phyloP scores from a whole-genome alignment of 2,888 invertebrate species.

The Lepas anatifera region DNA sequence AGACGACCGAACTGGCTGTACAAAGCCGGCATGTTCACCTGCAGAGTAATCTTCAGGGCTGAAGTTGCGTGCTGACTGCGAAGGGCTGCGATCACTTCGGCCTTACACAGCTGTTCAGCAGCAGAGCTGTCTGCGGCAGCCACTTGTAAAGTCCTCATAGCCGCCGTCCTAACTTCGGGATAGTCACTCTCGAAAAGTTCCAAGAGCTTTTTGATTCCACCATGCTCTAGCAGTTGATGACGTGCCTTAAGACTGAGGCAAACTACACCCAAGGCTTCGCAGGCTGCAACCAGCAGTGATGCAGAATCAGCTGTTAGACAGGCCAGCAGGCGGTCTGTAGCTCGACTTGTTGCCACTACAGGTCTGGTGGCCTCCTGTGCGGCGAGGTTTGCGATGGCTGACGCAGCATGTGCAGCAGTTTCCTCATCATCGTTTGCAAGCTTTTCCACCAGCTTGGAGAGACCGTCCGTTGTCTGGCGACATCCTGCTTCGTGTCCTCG shows the following conservation, averaged over 20 bases:
- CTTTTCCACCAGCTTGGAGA: not conserved
- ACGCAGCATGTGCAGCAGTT: not conserved
- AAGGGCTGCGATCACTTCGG: not conserved
- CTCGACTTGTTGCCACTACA: not conserved
- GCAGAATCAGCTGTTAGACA: not conserved
- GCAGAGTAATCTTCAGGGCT: not conserved
- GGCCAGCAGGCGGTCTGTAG: not conserved
- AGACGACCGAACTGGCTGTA: slow-evolving; percentile 6
- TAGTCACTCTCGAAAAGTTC: not conserved
- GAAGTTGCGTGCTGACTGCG: not conserved
- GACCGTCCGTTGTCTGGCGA: not conserved
- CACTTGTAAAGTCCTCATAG: not conserved
- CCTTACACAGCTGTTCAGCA: not conserved
- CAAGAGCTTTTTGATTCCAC: not conserved
- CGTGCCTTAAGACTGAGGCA: not conserved
- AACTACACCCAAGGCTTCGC: not conserved
- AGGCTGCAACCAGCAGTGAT: not conserved
- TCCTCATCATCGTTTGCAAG: not conserved
- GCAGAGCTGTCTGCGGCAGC: not conserved
- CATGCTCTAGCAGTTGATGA: not conserved
- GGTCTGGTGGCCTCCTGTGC: not conserved
- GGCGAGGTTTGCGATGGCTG: not conserved
- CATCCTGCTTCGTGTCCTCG: not conserved
- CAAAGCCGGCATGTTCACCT: not conserved
- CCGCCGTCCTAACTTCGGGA: not conserved